These are phyloP conservation scores for Halcyon badia DNA, from an alignment of 2,797 vertebrate species.

Conservation along the genomic window DNA sequence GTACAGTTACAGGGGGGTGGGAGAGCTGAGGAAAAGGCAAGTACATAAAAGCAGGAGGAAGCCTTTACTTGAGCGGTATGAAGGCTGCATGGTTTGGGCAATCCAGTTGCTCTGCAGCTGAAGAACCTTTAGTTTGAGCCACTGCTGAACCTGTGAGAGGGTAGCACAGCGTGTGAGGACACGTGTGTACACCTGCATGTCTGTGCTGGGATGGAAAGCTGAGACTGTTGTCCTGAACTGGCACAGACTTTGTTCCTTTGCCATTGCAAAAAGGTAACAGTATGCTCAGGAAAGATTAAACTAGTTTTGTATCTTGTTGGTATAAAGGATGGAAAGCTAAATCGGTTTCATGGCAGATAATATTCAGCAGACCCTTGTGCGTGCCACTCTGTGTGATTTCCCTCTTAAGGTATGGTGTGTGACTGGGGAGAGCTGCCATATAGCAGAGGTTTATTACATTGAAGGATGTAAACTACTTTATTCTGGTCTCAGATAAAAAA, in stretches of 20 bases:
- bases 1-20: background rate
- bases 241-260: background rate
- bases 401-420: background rate
- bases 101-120: background rate
- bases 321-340: background rate
- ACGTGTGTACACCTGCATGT: too few relatives aligned
- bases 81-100: background rate
- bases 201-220: background rate
- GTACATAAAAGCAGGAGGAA: background rate
- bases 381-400: background rate
- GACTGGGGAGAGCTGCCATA: background rate
- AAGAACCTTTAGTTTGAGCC: background rate
- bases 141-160: background rate
- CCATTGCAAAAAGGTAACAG: background rate
- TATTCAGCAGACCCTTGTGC: background rate
- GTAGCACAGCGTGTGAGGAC: accelerated
- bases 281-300: background rate
- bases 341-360: background rate
- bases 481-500: background rate
- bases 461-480: background rate
- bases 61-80: accelerated
- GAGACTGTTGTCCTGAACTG: accelerated
- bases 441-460: background rate
- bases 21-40: background rate
- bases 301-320: background rate